phyloP scores from a whole-genome alignment of 2,888 invertebrate genomes.

The Heliconius charithonia region DNA sequence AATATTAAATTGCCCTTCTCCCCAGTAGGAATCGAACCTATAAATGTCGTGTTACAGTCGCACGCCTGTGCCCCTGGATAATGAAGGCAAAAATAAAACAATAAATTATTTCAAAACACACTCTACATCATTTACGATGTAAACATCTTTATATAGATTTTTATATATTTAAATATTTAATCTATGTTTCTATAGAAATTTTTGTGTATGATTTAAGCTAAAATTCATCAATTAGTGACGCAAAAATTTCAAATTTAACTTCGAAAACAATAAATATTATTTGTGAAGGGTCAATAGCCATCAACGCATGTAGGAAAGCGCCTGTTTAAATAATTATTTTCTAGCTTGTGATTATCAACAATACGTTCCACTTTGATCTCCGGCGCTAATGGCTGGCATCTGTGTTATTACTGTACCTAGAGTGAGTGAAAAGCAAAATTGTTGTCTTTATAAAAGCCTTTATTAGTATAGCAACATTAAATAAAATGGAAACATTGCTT shows the following conservation, averaged over 20 bases:
- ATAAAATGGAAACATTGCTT: conserved; percentile 9
- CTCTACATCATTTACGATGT: too few species aligned
- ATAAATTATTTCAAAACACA: too few species aligned
- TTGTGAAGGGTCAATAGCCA: neutral
- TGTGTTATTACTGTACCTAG: conserved; percentile 42
- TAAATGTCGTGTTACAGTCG: too few species aligned
- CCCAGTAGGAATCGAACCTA: too few species aligned
- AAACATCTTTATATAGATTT: too few species aligned
- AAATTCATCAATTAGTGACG: neutral
- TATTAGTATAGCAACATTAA: conserved; percentile 29
- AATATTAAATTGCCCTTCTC: too few species aligned
- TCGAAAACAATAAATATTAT: neutral
- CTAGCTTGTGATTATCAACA: conserved; percentile 65
- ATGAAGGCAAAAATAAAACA: too few species aligned
- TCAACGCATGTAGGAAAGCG: conserved; percentile 26
- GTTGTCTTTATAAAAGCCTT: conserved; percentile 38
- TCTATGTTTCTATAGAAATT: neutral
- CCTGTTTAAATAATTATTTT: conserved; percentile 64
- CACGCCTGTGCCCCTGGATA: too few species aligned
- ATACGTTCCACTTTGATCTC: conserved; percentile 61
- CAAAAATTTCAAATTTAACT: neutral
- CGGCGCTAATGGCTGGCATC: conserved; percentile 42
- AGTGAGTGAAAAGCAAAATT: conserved; percentile 41
- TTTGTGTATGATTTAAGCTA: neutral
- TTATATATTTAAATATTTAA: too few species aligned